Percentiles rank a stretch among this genome's conserved stretches.
Evolutionary conservation across 2,113 vertebrate species (phyloP).

Genomic region (Ranitomeya variabilis): DNA sequence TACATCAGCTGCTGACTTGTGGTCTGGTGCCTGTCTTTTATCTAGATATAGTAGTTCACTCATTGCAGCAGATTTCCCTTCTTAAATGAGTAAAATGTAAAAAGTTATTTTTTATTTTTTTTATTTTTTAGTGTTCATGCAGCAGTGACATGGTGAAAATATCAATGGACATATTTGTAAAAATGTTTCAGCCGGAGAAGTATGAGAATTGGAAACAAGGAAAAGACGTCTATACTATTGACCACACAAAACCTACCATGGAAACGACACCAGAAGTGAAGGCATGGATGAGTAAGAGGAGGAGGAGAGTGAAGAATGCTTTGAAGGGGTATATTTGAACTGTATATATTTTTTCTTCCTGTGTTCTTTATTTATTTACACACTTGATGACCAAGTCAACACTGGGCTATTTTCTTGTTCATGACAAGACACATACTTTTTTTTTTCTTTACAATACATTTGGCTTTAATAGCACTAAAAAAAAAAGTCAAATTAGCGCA

Average conservation of each 20-base stretch:
- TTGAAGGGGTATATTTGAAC: conserved; percentile 21
- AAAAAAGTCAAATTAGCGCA: too few relatives aligned
- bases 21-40: too few relatives aligned
- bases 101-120: background rate
- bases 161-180: conserved; percentile 97
- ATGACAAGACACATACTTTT: too few relatives aligned
- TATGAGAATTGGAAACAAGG: conserved; percentile 92
- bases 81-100: background rate
- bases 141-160: conserved; percentile 97
- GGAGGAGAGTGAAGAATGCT: conserved; percentile 59
- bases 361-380: background rate
- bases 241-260: conserved; percentile 90
- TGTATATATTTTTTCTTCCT: background rate
- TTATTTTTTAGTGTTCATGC: conserved; percentile 84
- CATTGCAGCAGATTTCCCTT: background rate
- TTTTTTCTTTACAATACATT: too few relatives aligned
- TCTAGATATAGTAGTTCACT: too few relatives aligned
- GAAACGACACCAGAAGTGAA: conserved; percentile 87
- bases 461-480: too few relatives aligned
- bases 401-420: too few relatives aligned
- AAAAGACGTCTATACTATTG: conserved; percentile 85
- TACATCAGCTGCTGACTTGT: too few relatives aligned
- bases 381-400: background rate
- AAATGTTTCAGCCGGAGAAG: conserved; percentile 93
- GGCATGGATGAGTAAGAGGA: conserved; percentile 83